These are phyloP conservation scores for Macroglossus sobrinus DNA, from an alignment of 2,113 vertebrate genomes.

Conservation along the genomic window DNA sequence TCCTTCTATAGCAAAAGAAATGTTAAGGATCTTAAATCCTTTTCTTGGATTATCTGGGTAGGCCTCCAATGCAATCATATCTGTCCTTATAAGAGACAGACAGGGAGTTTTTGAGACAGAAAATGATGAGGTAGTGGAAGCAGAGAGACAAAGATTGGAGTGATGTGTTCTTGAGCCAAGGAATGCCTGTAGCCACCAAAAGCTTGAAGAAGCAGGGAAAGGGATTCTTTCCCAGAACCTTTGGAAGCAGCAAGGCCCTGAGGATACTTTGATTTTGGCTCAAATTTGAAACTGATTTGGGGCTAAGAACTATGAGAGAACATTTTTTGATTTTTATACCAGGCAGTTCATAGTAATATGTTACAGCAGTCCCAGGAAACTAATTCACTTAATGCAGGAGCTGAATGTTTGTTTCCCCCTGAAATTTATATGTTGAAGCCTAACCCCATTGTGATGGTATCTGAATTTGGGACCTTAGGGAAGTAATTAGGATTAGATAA, in stretches of 20 bases:
- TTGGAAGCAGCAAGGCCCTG: neutral
- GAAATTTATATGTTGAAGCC: no score
- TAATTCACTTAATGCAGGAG: no score
- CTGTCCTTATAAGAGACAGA: neutral
- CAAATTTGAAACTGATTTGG: neutral
- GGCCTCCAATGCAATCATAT: neutral
- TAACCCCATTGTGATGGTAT: no score
- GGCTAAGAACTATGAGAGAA: neutral
- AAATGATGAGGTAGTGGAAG: neutral
- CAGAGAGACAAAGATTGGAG: neutral
- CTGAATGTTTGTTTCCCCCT: no score
- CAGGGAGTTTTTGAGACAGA: neutral
- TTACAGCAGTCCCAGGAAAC: no score
- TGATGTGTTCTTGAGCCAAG: neutral
- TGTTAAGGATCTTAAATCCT: neutral
- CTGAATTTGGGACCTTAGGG: no score
- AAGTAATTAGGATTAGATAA: no score
- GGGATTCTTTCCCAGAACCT: no score
- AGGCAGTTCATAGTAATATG: no score
- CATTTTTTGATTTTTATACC: no score
- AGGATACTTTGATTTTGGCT: neutral
- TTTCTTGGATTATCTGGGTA: neutral
- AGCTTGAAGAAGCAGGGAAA: neutral
- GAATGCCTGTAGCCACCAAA: neutral
- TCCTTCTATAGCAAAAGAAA: neutral